These are phyloP conservation scores for Menura novaehollandiae DNA, from an alignment of 2,113 vertebrate species.

Conservation along the genomic window DNA sequence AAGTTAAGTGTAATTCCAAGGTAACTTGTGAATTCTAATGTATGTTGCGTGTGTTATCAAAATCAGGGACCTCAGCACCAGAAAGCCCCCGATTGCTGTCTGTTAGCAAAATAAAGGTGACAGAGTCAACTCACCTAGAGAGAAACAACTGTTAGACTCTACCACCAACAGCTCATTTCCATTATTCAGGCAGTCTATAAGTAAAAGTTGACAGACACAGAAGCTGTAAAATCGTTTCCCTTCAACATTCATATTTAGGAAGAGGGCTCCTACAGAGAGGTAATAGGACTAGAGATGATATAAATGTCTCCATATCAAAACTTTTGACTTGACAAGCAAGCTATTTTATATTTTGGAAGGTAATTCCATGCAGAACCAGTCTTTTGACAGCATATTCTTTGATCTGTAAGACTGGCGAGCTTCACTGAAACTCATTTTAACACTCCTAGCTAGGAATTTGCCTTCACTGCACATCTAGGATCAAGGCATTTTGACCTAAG, in stretches of 20 bases:
- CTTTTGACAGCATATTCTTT: constrained; percentile 21
- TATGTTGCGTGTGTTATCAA: background rate
- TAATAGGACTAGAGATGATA: background rate
- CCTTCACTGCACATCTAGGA: background rate
- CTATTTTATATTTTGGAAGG: constrained; percentile 14
- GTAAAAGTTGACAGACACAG: background rate
- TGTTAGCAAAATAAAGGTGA: background rate
- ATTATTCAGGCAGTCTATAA: background rate
- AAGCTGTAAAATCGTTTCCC: background rate
- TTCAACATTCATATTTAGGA: constrained; percentile 10
- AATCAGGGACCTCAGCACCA: background rate
- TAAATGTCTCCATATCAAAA: constrained; percentile 2
- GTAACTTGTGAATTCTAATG: background rate
- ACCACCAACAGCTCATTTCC: background rate
- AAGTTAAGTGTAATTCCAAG: background rate
- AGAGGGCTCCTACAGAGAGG: background rate
- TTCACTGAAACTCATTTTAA: background rate
- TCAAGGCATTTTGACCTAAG: background rate
- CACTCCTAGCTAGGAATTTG: background rate
- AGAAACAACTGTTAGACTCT: background rate
- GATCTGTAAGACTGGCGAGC: background rate
- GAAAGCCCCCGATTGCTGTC: background rate
- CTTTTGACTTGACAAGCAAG: background rate
- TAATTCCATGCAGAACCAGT: background rate
- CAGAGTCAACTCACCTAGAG: background rate